These are phyloP conservation scores for Onychomys arenicola DNA, from an alignment of 2,797 vertebrate species.

Conservation along the genomic window DNA sequence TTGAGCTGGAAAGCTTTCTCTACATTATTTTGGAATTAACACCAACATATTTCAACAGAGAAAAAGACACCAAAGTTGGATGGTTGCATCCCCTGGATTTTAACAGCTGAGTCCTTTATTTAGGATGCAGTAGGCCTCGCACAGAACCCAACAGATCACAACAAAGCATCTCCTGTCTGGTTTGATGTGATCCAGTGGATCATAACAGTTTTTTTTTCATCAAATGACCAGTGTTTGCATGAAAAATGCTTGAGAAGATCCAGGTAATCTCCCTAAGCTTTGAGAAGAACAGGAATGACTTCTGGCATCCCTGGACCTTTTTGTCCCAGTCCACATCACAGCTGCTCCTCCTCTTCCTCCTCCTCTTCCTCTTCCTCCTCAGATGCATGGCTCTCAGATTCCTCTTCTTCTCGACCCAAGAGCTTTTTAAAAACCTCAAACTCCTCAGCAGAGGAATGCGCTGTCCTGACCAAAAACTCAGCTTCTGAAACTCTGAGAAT, in stretches of 20 bases:
- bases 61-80: not conserved
- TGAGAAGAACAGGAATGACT: not conserved
- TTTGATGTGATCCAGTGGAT: not conserved
- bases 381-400: slow-evolving; percentile 42
- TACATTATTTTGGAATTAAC: not conserved
- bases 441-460: slow-evolving; percentile 90
- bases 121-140: not conserved
- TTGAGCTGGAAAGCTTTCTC: not conserved
- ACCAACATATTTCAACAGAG: not conserved
- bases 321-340: slow-evolving; percentile 77
- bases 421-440: slow-evolving; percentile 93
- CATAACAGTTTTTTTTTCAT: not conserved
- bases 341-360: slow-evolving; percentile 27
- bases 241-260: not conserved
- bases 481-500: slow-evolving; percentile 88
- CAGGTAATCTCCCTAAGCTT: not conserved
- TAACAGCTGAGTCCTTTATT: not conserved
- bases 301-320: slow-evolving; percentile 57
- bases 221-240: not conserved
- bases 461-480: slow-evolving; percentile 89
- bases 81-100: not conserved
- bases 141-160: not conserved
- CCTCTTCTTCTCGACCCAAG: slow-evolving; percentile 88
- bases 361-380: not conserved
- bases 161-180: not conserved